These are phyloP conservation scores for Sclerodermus sp. DNA, from an alignment of 2,888 invertebrate species.

Conservation along the genomic window DNA sequence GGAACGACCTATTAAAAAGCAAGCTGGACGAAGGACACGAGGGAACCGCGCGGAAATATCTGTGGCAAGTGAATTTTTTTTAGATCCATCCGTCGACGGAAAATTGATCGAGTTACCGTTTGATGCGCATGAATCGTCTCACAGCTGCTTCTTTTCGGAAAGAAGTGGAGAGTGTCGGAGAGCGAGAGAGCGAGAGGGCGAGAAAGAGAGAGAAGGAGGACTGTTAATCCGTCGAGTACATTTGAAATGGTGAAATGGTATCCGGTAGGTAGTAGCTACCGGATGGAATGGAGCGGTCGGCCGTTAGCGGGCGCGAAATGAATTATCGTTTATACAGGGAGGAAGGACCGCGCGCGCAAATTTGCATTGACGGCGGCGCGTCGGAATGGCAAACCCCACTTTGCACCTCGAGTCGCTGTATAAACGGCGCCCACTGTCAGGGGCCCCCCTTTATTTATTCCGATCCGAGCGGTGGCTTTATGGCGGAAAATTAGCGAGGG, in stretches of 20 bases:
- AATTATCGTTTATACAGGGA: conserved; percentile 39
- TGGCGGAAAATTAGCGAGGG: conserved; percentile 52
- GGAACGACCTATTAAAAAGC: no score
- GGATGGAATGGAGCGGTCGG: no score
- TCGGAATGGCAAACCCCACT: conserved; percentile 25
- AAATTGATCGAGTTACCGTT: no score
- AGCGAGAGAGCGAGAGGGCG: no score
- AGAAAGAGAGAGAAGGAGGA: neutral
- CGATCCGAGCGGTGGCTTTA: conserved; percentile 45
- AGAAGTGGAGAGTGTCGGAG: no score
- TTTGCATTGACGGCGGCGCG: conserved; percentile 35
- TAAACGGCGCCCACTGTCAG: conserved; percentile 39
- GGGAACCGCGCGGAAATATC: no score
- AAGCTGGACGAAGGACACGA: no score
- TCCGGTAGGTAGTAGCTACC: no score
- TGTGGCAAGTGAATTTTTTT: no score
- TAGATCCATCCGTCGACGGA: no score
- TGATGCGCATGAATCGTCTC: no score
- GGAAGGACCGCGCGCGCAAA: conserved; percentile 31
- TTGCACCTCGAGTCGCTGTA: conserved; percentile 39
- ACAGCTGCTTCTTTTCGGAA: no score
- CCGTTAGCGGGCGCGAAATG: conserved; percentile 30
- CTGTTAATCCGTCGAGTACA: neutral
- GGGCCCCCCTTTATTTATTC: conserved; percentile 45
- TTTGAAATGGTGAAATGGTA: neutral